Evolutionary conservation across 1,140 invertebrate species (phyloP).

Genomic region (Drosophila melanica): DNA sequence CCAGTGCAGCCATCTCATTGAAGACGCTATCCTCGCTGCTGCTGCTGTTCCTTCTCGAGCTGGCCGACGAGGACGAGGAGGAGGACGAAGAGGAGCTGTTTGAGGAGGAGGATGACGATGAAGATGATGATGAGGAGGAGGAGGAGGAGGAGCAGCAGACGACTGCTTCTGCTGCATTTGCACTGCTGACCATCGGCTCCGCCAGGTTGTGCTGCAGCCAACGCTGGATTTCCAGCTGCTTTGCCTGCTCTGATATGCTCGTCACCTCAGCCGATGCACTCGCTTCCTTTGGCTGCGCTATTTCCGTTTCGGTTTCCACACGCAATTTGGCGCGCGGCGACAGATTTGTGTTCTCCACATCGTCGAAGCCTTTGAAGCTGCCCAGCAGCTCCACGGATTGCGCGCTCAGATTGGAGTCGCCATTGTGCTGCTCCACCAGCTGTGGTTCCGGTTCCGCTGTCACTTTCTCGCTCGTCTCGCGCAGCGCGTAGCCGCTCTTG

Average conservation of each 20-base stretch:
- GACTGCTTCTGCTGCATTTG: background rate
- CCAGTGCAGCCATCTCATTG: conserved; percentile 68
- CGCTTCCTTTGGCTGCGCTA: background rate
- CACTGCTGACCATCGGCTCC: conserved; percentile 1
- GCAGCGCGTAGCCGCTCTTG: conserved; percentile 54
- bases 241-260: conserved; percentile 8
- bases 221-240: conserved; percentile 58
- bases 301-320: conserved; percentile 6
- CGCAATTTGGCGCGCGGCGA: conserved; percentile 54
- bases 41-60: conserved; percentile 25
- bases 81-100: conserved; percentile 45
- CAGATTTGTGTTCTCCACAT: conserved; percentile 62
- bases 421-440: conserved; percentile 3
- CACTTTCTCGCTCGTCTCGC: conserved; percentile 20
- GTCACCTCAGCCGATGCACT: background rate
- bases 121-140: conserved; percentile 48
- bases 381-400: conserved; percentile 54
- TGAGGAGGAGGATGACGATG: conserved; percentile 30
- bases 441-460: background rate
- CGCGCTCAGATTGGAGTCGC: conserved; percentile 39
- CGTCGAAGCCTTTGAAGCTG: conserved; percentile 68
- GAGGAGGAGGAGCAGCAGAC: conserved; percentile 19
- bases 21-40: conserved; percentile 65
- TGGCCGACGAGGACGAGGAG: background rate
- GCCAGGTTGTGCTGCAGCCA: conserved; percentile 56